Evolutionary conservation across 2,888 invertebrate genomes (phyloP).

Genomic region (Papilio elwesi): DNA sequence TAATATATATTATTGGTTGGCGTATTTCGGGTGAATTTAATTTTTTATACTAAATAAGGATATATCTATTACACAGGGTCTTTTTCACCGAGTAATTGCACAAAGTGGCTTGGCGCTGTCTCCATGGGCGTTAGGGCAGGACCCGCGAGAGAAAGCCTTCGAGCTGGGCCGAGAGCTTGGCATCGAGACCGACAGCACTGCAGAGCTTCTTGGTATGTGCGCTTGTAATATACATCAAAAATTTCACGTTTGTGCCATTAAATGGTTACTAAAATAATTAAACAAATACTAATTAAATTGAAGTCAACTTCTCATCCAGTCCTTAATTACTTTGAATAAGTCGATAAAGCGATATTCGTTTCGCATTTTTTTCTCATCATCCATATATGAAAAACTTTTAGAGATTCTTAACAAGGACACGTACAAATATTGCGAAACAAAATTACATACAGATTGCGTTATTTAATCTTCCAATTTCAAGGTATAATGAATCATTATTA

Average conservation of each 20-base stretch:
- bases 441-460: conserved; percentile 1
- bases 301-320: too few species aligned
- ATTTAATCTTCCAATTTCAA: conserved; percentile 5
- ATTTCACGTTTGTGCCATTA: too few species aligned
- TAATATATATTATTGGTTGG: too few species aligned
- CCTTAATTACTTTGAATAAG: too few species aligned
- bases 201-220: conserved; percentile 77
- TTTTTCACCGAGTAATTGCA: conserved; percentile 86
- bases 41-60: too few species aligned
- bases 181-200: conserved; percentile 83
- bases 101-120: conserved; percentile 86
- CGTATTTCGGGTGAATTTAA: too few species aligned
- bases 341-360: not conserved
- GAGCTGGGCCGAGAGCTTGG: conserved; percentile 84
- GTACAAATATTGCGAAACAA: conserved; percentile 5
- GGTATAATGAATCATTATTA: conserved; percentile 19
- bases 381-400: not conserved
- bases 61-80: conserved; percentile 61
- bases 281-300: too few species aligned
- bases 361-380: not conserved
- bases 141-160: conserved; percentile 79
- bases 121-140: conserved; percentile 85
- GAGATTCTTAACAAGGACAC: not conserved
- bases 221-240: not conserved
- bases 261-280: too few species aligned